Evolutionary conservation across 2,113 vertebrate species (phyloP).

Genomic region (Cisticola juncidis): DNA sequence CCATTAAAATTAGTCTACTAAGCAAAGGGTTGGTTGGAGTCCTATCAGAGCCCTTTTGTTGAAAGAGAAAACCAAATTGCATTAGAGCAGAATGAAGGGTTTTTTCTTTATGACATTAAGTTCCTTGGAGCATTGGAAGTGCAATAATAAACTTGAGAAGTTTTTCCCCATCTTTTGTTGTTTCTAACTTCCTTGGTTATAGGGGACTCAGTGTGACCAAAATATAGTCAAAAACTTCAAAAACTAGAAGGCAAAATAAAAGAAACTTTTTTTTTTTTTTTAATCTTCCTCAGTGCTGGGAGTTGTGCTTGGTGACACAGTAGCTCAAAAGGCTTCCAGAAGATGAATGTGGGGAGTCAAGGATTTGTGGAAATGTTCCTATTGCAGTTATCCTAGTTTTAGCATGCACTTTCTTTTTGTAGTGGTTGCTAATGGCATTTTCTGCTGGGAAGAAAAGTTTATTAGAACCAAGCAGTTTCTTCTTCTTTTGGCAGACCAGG

Average conservation of each 20-base stretch:
- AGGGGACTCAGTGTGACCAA: neutral
- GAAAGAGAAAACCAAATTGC: neutral
- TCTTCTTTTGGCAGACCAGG: neutral
- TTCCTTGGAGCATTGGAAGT: neutral
- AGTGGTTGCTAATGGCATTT: neutral
- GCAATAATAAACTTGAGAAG: neutral
- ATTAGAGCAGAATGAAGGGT: neutral
- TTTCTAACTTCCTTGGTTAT: neutral
- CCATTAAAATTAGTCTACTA: neutral
- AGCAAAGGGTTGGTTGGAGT: neutral
- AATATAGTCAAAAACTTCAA: neutral
- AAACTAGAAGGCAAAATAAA: neutral
- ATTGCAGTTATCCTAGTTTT: neutral
- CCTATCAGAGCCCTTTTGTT: neutral
- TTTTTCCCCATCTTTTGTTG: neutral
- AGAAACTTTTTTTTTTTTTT: neutral
- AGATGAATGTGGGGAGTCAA: neutral
- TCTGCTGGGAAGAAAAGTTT: neutral
- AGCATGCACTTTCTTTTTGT: neutral
- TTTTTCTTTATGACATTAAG: neutral
- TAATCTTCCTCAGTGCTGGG: neutral
- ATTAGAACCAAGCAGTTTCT: neutral
- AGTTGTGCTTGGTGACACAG: neutral
- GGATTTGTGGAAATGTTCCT: neutral
- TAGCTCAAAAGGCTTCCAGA: neutral